Percentiles rank a stretch among this genome's conserved stretches.
phyloP scores from a whole-genome alignment of 1,140 invertebrate genomes.

The Zaprionus nigranus region DNA sequence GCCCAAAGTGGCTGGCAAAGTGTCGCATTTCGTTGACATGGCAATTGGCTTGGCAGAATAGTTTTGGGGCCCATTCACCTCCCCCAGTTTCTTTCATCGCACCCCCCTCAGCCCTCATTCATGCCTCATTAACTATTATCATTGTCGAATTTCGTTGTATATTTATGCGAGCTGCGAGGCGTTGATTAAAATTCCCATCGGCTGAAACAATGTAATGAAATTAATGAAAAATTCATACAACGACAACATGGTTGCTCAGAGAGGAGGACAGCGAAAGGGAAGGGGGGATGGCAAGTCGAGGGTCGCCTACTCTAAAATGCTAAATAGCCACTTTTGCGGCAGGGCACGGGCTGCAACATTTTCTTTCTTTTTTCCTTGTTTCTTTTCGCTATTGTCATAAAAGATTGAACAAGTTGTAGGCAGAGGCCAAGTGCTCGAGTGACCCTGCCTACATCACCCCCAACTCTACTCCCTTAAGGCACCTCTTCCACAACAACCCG shows the following conservation, averaged over 20 bases:
- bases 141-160: slow-evolving; percentile 51
- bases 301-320: slow-evolving; percentile 76
- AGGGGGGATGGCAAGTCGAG: neutral
- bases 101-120: neutral
- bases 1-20: slow-evolving; percentile 31
- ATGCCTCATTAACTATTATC: slow-evolving; percentile 51
- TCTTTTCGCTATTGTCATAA: slow-evolving; percentile 59
- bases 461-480: neutral
- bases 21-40: slow-evolving; percentile 37
- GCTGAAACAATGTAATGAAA: slow-evolving; percentile 58
- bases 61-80: slow-evolving; percentile 12
- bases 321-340: slow-evolving; percentile 82
- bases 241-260: slow-evolving; percentile 23
- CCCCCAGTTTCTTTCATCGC: neutral
- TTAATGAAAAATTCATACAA: slow-evolving; percentile 74
- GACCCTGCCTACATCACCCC: neutral
- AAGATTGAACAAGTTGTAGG: slow-evolving; percentile 76
- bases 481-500: neutral
- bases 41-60: slow-evolving; percentile 41
- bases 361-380: slow-evolving; percentile 30
- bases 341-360: slow-evolving; percentile 54
- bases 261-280: neutral
- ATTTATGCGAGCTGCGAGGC: slow-evolving; percentile 34
- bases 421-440: slow-evolving; percentile 31
- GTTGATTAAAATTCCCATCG: slow-evolving; percentile 59